phyloP scores from a whole-genome alignment of 2,113 vertebrate genomes.

The Solea solea region DNA sequence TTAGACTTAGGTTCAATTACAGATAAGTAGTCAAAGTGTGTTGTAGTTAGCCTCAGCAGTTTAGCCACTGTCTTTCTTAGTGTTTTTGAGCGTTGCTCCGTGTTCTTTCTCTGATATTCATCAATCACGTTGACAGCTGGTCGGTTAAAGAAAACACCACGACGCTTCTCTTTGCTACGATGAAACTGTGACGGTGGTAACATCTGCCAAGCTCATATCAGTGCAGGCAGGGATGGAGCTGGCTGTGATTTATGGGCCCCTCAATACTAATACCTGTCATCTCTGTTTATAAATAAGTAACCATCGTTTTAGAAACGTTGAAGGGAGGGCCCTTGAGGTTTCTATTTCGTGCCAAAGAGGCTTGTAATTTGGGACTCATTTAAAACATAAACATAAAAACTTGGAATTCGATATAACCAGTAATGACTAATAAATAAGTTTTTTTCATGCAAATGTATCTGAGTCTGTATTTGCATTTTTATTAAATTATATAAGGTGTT shows the following conservation, averaged over 20 bases:
- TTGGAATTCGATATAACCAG: no score
- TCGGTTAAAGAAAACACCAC: conserved; percentile 2
- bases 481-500: no score
- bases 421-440: no score
- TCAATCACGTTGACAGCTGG: conserved; percentile 35
- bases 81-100: conserved; percentile 47
- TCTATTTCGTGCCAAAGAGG: no score
- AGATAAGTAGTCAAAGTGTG: conserved; percentile 10
- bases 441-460: no score
- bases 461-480: no score
- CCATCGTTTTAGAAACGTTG: background rate
- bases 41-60: conserved; percentile 46
- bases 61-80: conserved; percentile 20
- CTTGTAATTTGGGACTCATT: no score
- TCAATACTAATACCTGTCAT: no score
- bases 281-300: background rate
- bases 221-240: background rate
- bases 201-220: background rate
- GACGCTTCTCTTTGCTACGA: background rate
- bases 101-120: conserved; percentile 28
- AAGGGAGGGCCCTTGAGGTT: no score
- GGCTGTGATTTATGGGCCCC: background rate
- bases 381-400: no score
- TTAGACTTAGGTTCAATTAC: background rate
- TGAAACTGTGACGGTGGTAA: background rate